Conservation (phyloP, 2,113 vertebrate genomes). For the Symphodus melops region DNA sequence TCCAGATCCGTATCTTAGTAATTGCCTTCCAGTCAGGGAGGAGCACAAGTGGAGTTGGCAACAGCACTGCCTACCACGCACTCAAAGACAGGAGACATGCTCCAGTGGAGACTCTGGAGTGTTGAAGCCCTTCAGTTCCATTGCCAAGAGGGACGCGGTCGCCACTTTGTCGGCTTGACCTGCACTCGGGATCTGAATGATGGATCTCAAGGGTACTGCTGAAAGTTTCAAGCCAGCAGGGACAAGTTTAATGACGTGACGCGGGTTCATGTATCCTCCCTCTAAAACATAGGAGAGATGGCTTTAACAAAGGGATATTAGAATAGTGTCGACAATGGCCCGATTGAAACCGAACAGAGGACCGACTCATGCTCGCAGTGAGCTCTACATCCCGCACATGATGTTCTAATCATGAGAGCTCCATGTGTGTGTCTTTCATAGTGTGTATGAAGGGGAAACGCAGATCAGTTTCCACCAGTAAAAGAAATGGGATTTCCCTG, state of each 20-base stretch:
- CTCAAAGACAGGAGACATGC: conserved; percentile 53
- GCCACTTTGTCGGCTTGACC: conserved; percentile 37
- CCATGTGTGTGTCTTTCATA: no score
- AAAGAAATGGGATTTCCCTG: no score
- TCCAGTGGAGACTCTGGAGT: conserved; percentile 41
- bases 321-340: conserved; percentile 5
- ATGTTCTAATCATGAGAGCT: no score
- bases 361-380: no score
- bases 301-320: not conserved
- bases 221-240: not conserved
- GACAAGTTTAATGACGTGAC: conserved; percentile 7
- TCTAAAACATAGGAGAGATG: not conserved
- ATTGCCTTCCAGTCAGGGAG: conserved; percentile 72
- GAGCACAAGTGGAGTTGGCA: conserved; percentile 35
- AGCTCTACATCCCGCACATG: no score
- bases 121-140: conserved; percentile 22
- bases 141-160: conserved; percentile 44
- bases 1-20: conserved; percentile 75
- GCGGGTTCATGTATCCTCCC: not conserved
- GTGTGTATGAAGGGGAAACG: no score
- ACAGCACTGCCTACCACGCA: conserved; percentile 44
- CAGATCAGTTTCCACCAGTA: no score
- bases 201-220: conserved; percentile 9
- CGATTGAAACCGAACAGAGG: not conserved
- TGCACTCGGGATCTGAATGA: conserved; percentile 16